A percentile compares a stretch with the other conserved stretches of the same genome.
Evolutionary conservation across 1,140 invertebrate species (phyloP).

Genomic region (Bombus affinis): DNA sequence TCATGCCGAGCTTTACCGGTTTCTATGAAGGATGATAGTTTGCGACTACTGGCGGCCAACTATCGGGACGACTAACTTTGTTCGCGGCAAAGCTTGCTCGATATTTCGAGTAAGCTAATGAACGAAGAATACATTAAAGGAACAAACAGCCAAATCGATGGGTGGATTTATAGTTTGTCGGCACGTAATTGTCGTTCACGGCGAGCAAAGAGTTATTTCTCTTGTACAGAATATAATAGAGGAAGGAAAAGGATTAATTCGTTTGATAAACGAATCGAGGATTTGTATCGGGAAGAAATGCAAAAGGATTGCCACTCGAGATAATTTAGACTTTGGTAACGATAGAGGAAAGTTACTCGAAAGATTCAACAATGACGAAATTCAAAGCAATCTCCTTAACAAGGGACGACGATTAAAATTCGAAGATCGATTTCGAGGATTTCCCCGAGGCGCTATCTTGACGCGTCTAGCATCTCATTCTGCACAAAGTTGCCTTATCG

Average conservation of each 20-base stretch:
- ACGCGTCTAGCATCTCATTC: conserved; percentile 28
- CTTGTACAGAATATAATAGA: background rate
- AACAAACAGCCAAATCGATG: background rate
- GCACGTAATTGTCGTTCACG: background rate
- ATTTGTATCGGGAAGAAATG: background rate
- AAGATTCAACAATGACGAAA: background rate
- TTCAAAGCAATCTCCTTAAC: conserved; percentile 10
- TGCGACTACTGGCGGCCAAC: background rate
- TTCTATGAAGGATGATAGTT: conserved; percentile 1
- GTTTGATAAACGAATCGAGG: background rate
- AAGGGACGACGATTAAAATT: conserved; percentile 37
- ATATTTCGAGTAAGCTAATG: conserved; percentile 45
- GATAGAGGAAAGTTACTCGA: no score
- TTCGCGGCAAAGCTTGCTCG: conserved; percentile 20
- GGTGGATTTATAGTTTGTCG: background rate
- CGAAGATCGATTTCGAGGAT: conserved; percentile 51
- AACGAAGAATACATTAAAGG: background rate
- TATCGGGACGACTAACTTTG: conserved; percentile 52
- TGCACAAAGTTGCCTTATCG: conserved; percentile 19
- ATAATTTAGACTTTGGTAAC: background rate
- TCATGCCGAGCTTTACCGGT: background rate
- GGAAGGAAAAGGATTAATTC: background rate
- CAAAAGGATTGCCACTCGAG: background rate
- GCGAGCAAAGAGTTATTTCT: background rate
- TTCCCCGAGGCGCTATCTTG: conserved; percentile 33